These are phyloP conservation scores for Pimephales promelas DNA, from an alignment of 2,113 vertebrate genomes.

Conservation along the genomic window DNA sequence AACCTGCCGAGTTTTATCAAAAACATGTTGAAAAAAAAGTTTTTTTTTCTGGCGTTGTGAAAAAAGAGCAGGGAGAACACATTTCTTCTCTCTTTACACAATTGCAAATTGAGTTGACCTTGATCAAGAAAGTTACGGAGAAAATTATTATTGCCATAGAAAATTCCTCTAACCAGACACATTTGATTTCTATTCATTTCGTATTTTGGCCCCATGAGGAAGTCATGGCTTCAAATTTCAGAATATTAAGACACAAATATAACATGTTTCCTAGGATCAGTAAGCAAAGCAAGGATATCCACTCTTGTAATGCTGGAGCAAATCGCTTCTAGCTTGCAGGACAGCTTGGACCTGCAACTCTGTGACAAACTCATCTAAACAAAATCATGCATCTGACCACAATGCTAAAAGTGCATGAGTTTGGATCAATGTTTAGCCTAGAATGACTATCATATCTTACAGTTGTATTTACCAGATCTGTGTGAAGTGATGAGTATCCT, in stretches of 20 bases:
- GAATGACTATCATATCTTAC: no score
- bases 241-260: slow-evolving; percentile 12
- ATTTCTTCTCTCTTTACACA: not conserved
- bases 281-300: not conserved
- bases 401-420: not conserved
- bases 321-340: slow-evolving; percentile 13
- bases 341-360: not conserved
- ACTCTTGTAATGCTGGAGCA: not conserved
- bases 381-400: not conserved
- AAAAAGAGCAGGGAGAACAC: not conserved
- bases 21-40: no score
- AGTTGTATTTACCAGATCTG: no score
- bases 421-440: not conserved
- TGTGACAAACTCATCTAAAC: not conserved
- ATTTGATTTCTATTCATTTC: not conserved
- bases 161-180: not conserved
- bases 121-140: not conserved
- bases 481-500: no score
- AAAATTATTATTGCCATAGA: not conserved
- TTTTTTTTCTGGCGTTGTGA: no score
- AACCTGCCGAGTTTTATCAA: no score
- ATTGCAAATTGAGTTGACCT: not conserved
- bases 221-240: slow-evolving; percentile 30
- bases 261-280: slow-evolving; percentile 2
- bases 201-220: not conserved